These are phyloP conservation scores for Emmelina monodactyla DNA, from an alignment of 2,888 invertebrate species.

Conservation along the genomic window DNA sequence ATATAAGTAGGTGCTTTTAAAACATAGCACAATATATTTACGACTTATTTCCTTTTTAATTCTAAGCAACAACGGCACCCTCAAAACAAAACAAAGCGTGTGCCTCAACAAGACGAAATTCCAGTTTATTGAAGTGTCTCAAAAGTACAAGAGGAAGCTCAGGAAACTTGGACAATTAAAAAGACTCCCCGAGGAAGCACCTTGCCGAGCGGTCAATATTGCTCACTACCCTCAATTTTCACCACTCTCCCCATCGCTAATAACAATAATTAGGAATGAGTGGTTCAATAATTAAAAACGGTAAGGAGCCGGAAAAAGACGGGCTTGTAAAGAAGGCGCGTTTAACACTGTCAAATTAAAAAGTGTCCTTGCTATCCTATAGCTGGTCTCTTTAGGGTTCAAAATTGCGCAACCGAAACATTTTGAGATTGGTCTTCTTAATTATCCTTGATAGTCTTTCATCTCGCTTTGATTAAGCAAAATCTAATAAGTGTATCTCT, in stretches of 20 bases:
- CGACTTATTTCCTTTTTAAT: not conserved
- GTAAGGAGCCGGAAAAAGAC: constrained; percentile 60
- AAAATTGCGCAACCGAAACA: too few relatives aligned
- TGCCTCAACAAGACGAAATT: too few relatives aligned
- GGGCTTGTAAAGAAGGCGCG: constrained; percentile 16
- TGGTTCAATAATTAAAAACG: constrained; percentile 70
- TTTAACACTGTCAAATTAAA: constrained; percentile 9
- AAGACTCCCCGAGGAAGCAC: constrained; percentile 46
- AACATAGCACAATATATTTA: too few relatives aligned
- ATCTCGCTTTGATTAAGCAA: constrained; percentile 25
- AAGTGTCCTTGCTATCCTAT: too few relatives aligned
- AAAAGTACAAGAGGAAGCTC: constrained; percentile 60
- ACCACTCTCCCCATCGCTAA: constrained; percentile 63
- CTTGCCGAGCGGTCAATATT: constrained; percentile 60
- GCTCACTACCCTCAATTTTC: constrained; percentile 63
- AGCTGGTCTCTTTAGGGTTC: too few relatives aligned
- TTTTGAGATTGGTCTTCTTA: too few relatives aligned
- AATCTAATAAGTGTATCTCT: constrained; percentile 23
- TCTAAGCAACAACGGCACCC: constrained; percentile 18
- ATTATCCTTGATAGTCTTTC: too few relatives aligned
- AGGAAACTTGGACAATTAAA: constrained; percentile 60
- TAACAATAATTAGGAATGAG: constrained; percentile 69
- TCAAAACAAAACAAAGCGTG: too few relatives aligned
- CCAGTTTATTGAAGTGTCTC: constrained; percentile 57
- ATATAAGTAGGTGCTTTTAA: too few relatives aligned